Percentiles rank a stretch among this genome's conserved stretches.
These are phyloP conservation scores for Bombus confusus DNA, from an alignment of 1,140 invertebrate genomes.

Conservation along the genomic window DNA sequence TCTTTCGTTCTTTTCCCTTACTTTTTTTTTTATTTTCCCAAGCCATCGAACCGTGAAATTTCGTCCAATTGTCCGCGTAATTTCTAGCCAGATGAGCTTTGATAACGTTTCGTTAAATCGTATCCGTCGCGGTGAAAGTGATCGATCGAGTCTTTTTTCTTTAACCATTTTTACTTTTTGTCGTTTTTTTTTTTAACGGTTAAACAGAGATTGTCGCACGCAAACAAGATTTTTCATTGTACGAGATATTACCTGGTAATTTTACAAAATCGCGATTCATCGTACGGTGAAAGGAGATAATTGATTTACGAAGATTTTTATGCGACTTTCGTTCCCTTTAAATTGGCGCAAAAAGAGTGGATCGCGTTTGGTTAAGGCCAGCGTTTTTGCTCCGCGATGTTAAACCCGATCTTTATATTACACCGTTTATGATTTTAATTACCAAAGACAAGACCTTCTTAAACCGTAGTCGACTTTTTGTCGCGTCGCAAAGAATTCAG, in stretches of 20 bases:
- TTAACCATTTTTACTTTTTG: no score
- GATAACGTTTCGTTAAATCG: background rate
- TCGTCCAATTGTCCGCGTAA: conserved; percentile 1
- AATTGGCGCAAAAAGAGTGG: background rate
- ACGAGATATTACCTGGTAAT: background rate
- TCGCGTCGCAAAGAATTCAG: background rate
- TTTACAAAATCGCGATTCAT: background rate
- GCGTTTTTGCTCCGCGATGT: background rate
- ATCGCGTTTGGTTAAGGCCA: background rate
- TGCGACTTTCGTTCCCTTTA: background rate
- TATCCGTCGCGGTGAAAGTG: no score
- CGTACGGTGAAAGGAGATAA: background rate
- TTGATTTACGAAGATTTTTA: background rate
- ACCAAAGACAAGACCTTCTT: background rate
- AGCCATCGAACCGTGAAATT: conserved; percentile 32
- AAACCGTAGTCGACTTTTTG: background rate
- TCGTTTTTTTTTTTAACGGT: background rate
- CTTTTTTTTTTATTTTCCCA: no score
- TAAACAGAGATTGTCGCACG: no score
- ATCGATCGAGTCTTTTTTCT: background rate
- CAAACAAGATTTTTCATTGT: background rate
- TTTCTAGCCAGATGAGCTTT: background rate
- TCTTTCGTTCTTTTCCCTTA: background rate
- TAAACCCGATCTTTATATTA: background rate
- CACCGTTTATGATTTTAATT: background rate